Evolutionary conservation across 2,888 invertebrate species (phyloP).

Genomic region (Helleia helle): DNA sequence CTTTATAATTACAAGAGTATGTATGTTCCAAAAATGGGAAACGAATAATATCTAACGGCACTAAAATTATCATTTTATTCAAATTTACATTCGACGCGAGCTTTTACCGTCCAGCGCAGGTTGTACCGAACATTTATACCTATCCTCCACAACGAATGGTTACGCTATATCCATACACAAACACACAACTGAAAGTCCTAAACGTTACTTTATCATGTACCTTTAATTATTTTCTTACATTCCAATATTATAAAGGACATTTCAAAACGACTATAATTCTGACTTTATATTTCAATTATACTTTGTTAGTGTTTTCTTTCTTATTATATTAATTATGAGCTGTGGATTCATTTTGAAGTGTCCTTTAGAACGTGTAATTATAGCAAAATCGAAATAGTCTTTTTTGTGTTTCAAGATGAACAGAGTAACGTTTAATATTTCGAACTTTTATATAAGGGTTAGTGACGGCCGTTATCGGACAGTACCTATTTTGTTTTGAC

Average conservation of each 20-base stretch:
- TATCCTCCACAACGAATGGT: slow-evolving; percentile 10
- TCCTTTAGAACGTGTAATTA: slow-evolving; percentile 2
- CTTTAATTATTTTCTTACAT: neutral
- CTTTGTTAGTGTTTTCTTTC: neutral
- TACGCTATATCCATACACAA: slow-evolving; percentile 13
- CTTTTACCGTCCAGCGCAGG: slow-evolving; percentile 30
- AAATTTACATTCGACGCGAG: slow-evolving; percentile 52
- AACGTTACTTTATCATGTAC: neutral
- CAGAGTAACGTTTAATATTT: neutral
- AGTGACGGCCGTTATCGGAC: neutral
- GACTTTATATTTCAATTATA: neutral
- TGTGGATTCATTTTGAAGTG: neutral
- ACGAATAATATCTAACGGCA: slow-evolving; percentile 71
- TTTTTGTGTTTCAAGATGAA: slow-evolving; percentile 1
- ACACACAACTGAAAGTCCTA: slow-evolving; percentile 17
- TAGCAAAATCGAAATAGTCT: slow-evolving; percentile 7
- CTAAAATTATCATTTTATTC: slow-evolving; percentile 62
- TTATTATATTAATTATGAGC: neutral
- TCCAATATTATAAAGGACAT: neutral
- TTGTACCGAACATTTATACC: slow-evolving; percentile 21
- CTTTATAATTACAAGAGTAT: slow-evolving; percentile 71
- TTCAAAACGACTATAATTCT: neutral
- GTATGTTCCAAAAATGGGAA: slow-evolving; percentile 67
- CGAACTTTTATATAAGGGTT: neutral
- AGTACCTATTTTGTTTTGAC: neutral